These are phyloP conservation scores for Sicus ferrugineus DNA, from an alignment of 2,888 invertebrate species.

Conservation along the genomic window DNA sequence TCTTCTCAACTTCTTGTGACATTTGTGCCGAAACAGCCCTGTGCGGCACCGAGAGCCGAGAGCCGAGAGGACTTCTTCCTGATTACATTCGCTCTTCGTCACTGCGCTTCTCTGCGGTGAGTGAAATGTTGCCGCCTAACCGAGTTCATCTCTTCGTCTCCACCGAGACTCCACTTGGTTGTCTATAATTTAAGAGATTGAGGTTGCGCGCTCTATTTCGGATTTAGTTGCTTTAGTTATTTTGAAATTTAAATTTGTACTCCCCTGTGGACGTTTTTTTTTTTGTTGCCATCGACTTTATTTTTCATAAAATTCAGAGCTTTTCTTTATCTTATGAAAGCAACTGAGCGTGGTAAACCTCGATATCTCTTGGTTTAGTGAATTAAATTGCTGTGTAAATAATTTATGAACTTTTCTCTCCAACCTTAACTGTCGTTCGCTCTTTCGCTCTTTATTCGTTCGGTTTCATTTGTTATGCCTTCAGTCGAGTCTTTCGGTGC, in stretches of 20 bases:
- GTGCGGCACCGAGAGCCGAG: background rate
- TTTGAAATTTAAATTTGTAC: background rate
- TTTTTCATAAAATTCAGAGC: background rate
- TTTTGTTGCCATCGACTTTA: background rate
- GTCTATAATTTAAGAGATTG: conserved; percentile 7
- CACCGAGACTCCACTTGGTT: background rate
- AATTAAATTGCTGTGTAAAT: conserved; percentile 25
- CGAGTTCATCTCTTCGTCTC: conserved; percentile 1
- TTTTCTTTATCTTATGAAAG: background rate
- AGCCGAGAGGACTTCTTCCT: background rate
- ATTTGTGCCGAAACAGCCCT: background rate
- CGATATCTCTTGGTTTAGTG: background rate
- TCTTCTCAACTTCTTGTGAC: background rate
- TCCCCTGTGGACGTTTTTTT: background rate
- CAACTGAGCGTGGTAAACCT: too few relatives aligned
- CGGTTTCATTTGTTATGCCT: too few relatives aligned
- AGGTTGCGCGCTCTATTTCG: background rate
- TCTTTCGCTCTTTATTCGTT: background rate
- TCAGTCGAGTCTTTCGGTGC: too few relatives aligned
- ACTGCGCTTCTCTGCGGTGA: background rate
- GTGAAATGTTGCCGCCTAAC: background rate
- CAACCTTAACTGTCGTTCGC: background rate
- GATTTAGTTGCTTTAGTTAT: background rate
- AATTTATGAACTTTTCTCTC: background rate
- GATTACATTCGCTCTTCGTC: background rate